These are phyloP conservation scores for Hypomecis atomaria DNA, from an alignment of 2,888 invertebrate genomes.

Conservation along the genomic window DNA sequence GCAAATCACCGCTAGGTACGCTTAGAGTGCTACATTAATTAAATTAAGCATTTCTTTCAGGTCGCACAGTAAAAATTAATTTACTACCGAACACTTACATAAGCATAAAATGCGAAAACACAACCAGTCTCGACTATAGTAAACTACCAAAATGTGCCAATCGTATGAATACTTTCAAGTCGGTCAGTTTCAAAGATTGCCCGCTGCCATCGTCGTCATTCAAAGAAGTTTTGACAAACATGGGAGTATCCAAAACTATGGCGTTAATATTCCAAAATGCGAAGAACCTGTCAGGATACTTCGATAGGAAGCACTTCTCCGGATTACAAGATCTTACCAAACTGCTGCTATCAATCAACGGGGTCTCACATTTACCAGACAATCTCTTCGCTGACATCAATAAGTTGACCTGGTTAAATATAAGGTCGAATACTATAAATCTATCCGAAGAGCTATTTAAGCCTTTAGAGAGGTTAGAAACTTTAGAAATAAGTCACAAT, in stretches of 20 bases:
- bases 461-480: conserved; percentile 82
- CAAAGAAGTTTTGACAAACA: conserved; percentile 72
- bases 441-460: conserved; percentile 84
- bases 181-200: conserved; percentile 82
- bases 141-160: conserved; percentile 79
- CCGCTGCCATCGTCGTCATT: conserved; percentile 82
- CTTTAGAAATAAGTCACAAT: conserved; percentile 88
- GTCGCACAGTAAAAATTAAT: conserved; percentile 71
- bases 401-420: conserved; percentile 86
- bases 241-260: conserved; percentile 80
- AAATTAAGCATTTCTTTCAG: conserved; percentile 62
- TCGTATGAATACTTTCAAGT: conserved; percentile 68
- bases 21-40: conserved; percentile 1
- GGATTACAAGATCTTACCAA: conserved; percentile 83
- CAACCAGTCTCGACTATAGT: conserved; percentile 69
- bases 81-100: conserved; percentile 74
- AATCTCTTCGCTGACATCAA: conserved; percentile 86
- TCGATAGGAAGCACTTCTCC: conserved; percentile 84
- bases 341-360: conserved; percentile 86
- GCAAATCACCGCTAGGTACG: no score
- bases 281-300: conserved; percentile 81
- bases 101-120: conserved; percentile 75
- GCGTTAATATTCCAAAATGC: conserved; percentile 83
- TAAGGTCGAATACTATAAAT: conserved; percentile 85
- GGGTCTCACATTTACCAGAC: conserved; percentile 84